Conservation (phyloP, 2,113 vertebrate genomes). For the Furnarius figulus region DNA sequence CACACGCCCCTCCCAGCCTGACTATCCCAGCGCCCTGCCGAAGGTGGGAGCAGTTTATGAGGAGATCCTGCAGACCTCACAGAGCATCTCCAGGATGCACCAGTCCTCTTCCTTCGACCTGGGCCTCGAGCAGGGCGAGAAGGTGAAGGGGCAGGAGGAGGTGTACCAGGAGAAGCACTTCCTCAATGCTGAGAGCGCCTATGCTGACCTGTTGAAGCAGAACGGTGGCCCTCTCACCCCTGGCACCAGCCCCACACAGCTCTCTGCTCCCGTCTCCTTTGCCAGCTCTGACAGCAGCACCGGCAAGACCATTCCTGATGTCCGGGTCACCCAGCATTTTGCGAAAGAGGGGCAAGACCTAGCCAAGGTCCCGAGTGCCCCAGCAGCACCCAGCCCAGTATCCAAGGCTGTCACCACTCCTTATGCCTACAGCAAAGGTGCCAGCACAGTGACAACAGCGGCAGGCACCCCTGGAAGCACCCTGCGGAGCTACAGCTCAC, state of each 20-base stretch:
- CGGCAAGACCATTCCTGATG: slow-evolving; percentile 82
- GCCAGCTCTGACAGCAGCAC: slow-evolving; percentile 62
- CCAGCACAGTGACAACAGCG: slow-evolving; percentile 63
- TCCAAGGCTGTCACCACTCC: slow-evolving; percentile 58
- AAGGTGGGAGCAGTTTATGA: slow-evolving; percentile 85
- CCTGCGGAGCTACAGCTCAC: slow-evolving; percentile 44
- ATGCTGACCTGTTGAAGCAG: slow-evolving; percentile 77
- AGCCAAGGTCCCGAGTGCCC: slow-evolving; percentile 82
- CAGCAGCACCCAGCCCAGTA: slow-evolving; percentile 73
- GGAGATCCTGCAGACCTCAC: slow-evolving; percentile 87
- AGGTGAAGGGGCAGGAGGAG: slow-evolving; percentile 55
- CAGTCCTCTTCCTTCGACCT: slow-evolving; percentile 78
- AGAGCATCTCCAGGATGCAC: slow-evolving; percentile 78
- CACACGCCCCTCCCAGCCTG: slow-evolving; percentile 50
- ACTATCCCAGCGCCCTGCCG: slow-evolving; percentile 68
- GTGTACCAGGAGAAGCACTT: slow-evolving; percentile 82
- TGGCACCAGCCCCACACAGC: slow-evolving; percentile 94
- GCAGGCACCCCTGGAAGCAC: not conserved
- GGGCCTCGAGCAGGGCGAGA: slow-evolving; percentile 66
- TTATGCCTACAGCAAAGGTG: slow-evolving; percentile 65
- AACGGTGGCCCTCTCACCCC: slow-evolving; percentile 83
- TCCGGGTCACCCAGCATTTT: slow-evolving; percentile 90
- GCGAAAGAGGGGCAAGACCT: slow-evolving; percentile 87
- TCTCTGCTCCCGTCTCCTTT: slow-evolving; percentile 88
- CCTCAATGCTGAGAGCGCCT: slow-evolving; percentile 84